phyloP scores from a whole-genome alignment of 2,113 vertebrate genomes.

The Xenopus laevis region DNA sequence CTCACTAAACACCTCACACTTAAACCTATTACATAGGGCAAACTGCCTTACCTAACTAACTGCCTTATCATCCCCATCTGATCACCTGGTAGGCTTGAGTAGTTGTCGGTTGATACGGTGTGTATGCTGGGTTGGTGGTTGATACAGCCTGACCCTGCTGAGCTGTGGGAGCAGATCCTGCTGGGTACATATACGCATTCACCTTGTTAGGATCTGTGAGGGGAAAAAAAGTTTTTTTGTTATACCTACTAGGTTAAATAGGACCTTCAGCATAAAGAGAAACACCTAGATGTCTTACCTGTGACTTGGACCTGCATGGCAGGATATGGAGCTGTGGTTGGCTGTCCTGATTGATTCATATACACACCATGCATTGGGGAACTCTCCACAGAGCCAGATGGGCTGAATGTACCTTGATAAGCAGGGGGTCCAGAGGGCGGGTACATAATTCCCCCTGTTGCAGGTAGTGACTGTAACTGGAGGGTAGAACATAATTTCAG shows the following conservation, averaged over 20 bases:
- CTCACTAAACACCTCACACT: background rate
- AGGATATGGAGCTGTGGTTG: slow-evolving; percentile 70
- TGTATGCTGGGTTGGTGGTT: slow-evolving; percentile 80
- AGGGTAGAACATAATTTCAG: background rate
- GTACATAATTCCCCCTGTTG: slow-evolving; percentile 84
- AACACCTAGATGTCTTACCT: slow-evolving; percentile 61
- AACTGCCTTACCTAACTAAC: background rate
- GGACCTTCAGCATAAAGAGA: fast-evolving
- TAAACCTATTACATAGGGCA: fast-evolving
- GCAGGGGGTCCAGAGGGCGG: slow-evolving; percentile 84
- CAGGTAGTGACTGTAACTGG: slow-evolving; percentile 89
- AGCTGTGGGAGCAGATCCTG: slow-evolving; percentile 67
- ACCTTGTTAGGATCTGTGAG: slow-evolving; percentile 85
- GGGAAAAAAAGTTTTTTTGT: background rate
- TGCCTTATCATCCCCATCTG: no score
- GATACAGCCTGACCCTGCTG: slow-evolving; percentile 78
- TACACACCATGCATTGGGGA: slow-evolving; percentile 96
- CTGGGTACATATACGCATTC: slow-evolving; percentile 76
- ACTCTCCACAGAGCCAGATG: slow-evolving; percentile 87
- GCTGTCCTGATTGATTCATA: slow-evolving; percentile 82
- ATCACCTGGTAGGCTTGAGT: slow-evolving; percentile 88
- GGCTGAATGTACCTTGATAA: slow-evolving; percentile 91
- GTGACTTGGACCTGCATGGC: slow-evolving; percentile 74
- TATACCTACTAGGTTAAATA: no score
- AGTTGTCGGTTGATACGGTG: slow-evolving; percentile 88